Percentiles rank a stretch among this genome's conserved stretches.
Conservation (phyloP, 2,888 invertebrate genomes). For the Perdita meconis region DNA sequence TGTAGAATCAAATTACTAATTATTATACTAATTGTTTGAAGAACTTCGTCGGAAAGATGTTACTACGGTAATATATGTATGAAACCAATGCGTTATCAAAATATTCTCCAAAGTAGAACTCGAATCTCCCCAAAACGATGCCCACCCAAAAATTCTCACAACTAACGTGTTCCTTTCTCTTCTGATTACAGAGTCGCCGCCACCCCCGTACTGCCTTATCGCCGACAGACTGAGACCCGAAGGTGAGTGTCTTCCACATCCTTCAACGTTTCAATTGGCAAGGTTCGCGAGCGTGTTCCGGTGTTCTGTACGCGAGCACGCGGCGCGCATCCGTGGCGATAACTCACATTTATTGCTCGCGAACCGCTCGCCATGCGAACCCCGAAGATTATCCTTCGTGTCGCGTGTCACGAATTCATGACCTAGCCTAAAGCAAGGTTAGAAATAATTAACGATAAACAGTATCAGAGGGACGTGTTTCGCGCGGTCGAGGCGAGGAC, state of each 20-base stretch:
- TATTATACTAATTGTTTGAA: too few species aligned
- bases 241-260: slow-evolving; percentile 86
- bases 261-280: slow-evolving; percentile 24
- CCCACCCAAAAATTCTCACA: background rate
- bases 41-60: too few species aligned
- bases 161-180: background rate
- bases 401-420: slow-evolving; percentile 56
- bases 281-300: background rate
- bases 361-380: slow-evolving; percentile 61
- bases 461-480: background rate
- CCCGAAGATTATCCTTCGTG: slow-evolving; percentile 39
- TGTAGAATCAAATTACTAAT: too few species aligned
- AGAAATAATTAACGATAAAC: slow-evolving; percentile 45
- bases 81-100: too few species aligned
- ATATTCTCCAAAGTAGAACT: background rate
- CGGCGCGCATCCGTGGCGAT: slow-evolving; percentile 54
- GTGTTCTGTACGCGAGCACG: background rate
- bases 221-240: slow-evolving; percentile 90
- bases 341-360: slow-evolving; percentile 67
- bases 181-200: slow-evolving; percentile 91
- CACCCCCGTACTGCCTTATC: slow-evolving; percentile 92
- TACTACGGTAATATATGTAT: too few species aligned
- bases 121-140: background rate
- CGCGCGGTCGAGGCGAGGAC: background rate
- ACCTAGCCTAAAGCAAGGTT: slow-evolving; percentile 63